phyloP scores from a whole-genome alignment of 2,113 vertebrate species.

The Anseranas semipalmata region DNA sequence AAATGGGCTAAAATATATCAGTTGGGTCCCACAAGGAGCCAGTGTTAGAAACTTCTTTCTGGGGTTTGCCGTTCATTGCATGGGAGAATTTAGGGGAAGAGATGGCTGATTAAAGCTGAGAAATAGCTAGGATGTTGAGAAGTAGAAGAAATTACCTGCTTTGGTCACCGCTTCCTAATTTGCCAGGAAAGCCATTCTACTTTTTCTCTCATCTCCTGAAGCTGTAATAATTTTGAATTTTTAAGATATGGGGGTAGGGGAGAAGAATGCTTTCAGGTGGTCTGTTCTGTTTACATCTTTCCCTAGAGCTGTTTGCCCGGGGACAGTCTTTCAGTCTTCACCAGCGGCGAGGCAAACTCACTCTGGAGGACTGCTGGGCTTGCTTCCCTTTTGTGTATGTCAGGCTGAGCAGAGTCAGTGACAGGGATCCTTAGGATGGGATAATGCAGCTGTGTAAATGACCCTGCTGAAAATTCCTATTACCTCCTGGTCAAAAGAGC shows the following conservation, averaged over 20 bases:
- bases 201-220: neutral
- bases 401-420: neutral
- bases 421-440: neutral
- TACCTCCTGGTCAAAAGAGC: neutral
- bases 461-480: neutral
- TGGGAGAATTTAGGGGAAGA: neutral
- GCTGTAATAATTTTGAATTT: neutral
- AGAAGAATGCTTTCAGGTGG: neutral
- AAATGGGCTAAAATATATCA: conserved; percentile 57
- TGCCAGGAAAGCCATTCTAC: neutral
- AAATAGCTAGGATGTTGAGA: neutral
- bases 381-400: rapidly evolving
- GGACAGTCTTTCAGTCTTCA: neutral
- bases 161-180: neutral
- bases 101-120: conserved; percentile 6
- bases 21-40: conserved; percentile 22
- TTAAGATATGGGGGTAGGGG: neutral
- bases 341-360: neutral
- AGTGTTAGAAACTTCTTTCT: neutral
- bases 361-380: neutral
- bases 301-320: neutral
- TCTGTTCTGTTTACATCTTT: neutral
- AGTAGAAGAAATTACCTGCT: neutral
- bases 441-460: neutral
- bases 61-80: neutral